Percentiles rank a stretch among this genome's conserved stretches.
These are phyloP conservation scores for Polypedilum pembai DNA, from an alignment of 1,140 invertebrate genomes.

Conservation along the genomic window DNA sequence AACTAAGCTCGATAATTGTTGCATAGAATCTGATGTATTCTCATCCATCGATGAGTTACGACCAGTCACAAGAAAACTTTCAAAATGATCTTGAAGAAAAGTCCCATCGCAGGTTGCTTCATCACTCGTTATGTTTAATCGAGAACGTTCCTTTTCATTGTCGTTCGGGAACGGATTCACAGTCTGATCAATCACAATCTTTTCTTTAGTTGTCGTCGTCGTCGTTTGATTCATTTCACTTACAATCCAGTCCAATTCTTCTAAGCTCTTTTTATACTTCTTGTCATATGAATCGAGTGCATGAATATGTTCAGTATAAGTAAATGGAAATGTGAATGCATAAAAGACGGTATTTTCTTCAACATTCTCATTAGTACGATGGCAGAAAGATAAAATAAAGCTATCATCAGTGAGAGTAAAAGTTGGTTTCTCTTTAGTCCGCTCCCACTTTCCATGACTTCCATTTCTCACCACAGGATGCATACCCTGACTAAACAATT, in stretches of 20 bases:
- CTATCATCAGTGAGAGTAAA: conserved; percentile 52
- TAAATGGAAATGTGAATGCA: conserved; percentile 88
- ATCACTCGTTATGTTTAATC: background rate
- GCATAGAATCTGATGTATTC: conserved; percentile 7
- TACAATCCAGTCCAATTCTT: background rate
- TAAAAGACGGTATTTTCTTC: conserved; percentile 68
- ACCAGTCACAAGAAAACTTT: background rate
- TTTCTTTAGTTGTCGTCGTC: background rate
- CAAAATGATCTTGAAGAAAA: background rate
- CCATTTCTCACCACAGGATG: conserved; percentile 64
- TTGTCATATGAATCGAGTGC: conserved; percentile 49
- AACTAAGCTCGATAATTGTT: conserved; percentile 16
- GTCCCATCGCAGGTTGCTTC: background rate
- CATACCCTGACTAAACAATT: conserved; percentile 88
- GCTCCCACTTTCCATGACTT: conserved; percentile 69
- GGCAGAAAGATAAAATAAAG: conserved; percentile 74
- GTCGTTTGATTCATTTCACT: background rate
- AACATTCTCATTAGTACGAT: conserved; percentile 62
- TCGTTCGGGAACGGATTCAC: background rate
- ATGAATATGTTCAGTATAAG: conserved; percentile 69
- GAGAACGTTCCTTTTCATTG: background rate
- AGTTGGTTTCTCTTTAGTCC: conserved; percentile 63
- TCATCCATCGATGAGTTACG: background rate
- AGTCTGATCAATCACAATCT: background rate
- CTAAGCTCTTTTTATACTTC: background rate